Conservation (phyloP, 2,797 vertebrate species). For the Poeciliopsis paucimaculata region DNA sequence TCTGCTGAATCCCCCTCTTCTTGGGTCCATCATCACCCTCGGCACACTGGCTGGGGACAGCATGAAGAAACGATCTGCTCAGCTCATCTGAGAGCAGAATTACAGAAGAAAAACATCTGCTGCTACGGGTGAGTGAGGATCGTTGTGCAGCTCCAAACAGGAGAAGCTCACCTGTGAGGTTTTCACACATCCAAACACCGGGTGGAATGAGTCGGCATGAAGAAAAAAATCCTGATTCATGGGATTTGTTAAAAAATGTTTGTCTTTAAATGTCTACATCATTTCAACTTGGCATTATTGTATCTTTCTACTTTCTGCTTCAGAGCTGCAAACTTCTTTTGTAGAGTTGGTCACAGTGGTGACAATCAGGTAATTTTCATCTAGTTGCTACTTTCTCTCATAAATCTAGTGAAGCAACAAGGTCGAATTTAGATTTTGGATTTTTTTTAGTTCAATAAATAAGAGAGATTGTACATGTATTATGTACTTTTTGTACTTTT, state of each 20-base stretch:
- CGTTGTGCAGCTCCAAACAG: not conserved
- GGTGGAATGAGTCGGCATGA: not conserved
- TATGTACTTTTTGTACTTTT: too few relatives aligned
- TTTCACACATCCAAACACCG: not conserved
- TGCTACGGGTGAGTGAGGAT: not conserved
- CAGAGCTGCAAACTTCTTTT: not conserved
- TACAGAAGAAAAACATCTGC: constrained; percentile 3
- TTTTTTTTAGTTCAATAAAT: not conserved
- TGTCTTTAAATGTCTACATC: not conserved
- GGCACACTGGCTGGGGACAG: constrained; percentile 16
- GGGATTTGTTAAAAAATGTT: not conserved
- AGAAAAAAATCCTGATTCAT: not conserved
- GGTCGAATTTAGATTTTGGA: not conserved
- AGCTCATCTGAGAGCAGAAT: constrained; percentile 10
- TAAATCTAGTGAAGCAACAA: not conserved
- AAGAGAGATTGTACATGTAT: not conserved
- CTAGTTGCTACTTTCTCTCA: not conserved
- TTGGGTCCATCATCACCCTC: constrained; percentile 30
- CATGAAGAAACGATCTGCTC: constrained; percentile 30
- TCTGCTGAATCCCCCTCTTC: constrained; percentile 33
- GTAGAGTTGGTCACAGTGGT: not conserved
- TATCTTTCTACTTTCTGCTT: not conserved
- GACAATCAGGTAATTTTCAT: not conserved
- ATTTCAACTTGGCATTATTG: too few relatives aligned
- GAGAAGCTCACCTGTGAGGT: constrained; percentile 5